A percentile compares a stretch with the other conserved stretches of the same genome.
These are phyloP conservation scores for Ceratoteleas bidentatus DNA, from an alignment of 1,140 invertebrate species.

Conservation along the genomic window DNA sequence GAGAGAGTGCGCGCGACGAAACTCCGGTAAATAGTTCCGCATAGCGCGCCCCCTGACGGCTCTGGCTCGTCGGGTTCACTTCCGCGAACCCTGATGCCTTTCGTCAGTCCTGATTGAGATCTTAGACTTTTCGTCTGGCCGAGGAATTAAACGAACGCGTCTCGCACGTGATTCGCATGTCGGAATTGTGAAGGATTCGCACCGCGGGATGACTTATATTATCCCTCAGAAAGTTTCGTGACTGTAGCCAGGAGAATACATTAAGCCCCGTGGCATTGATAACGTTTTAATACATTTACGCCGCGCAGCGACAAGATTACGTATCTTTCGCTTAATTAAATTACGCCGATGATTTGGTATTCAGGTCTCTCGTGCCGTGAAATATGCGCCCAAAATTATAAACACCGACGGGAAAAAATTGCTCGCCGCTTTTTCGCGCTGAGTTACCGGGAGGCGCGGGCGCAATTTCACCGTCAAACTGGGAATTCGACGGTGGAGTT, in stretches of 20 bases:
- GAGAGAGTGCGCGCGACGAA: too few relatives aligned
- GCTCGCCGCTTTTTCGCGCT: not conserved
- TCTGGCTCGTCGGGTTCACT: too few relatives aligned
- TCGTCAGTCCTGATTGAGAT: slow-evolving; percentile 70
- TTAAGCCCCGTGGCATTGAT: slow-evolving; percentile 59
- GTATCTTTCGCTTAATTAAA: slow-evolving; percentile 56
- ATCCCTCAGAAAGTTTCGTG: slow-evolving; percentile 62
- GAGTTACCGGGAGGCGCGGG: too few relatives aligned
- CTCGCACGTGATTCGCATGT: slow-evolving; percentile 69
- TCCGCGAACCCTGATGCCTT: slow-evolving; percentile 64
- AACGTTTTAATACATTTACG: slow-evolving; percentile 63
- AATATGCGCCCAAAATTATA: slow-evolving; percentile 52
- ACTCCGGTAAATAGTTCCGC: too few relatives aligned
- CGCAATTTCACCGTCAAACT: too few relatives aligned
- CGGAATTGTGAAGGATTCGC: slow-evolving; percentile 54
- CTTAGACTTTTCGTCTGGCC: slow-evolving; percentile 67
- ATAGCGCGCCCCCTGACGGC: too few relatives aligned
- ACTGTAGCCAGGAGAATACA: slow-evolving; percentile 56
- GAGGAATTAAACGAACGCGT: slow-evolving; percentile 69
- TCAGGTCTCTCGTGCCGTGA: slow-evolving; percentile 48
- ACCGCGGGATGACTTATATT: slow-evolving; percentile 62
- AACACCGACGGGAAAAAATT: slow-evolving; percentile 3
- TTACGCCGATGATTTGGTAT: slow-evolving; percentile 57
- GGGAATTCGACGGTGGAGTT: too few relatives aligned
- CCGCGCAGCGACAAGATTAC: slow-evolving; percentile 45